Evolutionary conservation across 2,113 vertebrate genomes (phyloP), one percentile per base, ranked within the genome.

Genomic region (Lontra canadensis): DNA sequence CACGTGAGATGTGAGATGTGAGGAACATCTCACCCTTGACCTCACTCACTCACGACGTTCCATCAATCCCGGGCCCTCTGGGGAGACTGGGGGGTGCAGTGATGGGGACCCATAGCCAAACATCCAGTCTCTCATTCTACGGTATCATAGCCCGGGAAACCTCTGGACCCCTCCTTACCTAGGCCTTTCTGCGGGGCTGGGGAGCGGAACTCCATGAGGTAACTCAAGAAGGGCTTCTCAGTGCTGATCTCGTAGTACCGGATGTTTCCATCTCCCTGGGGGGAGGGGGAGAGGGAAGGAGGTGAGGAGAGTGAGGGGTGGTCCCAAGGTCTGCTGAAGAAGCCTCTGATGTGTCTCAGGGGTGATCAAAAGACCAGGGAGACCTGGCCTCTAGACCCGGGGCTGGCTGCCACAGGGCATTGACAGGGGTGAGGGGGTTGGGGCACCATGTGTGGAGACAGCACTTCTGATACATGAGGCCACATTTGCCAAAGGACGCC

Each of bases 181-280:
- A 99, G 99, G 47, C 99, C 99, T 97, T 99, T 99, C 97, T 99
- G 99, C 0, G 99, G 99, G 0, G 99, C 99, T 0, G 99, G 99
- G 1, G 99, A 99, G 92, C 99, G 99, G 96, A 99, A 99, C 99
- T 99, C 99, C 99, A 99, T 99, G 59, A 99, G 99, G 89, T 99
- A 99, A 59, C 99, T 99, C 97, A 99, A 90, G 98, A 99, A 99
- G 55, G 99, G 99, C 98, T 99, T 99, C 97, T 99, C 99, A 0
- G 99, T 98, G 96, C 99, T 99, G 7, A 99, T 99, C 99, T 99
- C 99, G 2, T 99, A 99, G 98, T 99, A 99, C 6, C 99, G 99
- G 96, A 99, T 99, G 98, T 99, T 99, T 20, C 99, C 99, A 0
- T 99, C 99, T 0, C 99, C 99, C 99, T 99, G 98, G 42, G 94